Evolutionary conservation across 1,140 invertebrate genomes (phyloP).

Genomic region (Pinna nobilis): DNA sequence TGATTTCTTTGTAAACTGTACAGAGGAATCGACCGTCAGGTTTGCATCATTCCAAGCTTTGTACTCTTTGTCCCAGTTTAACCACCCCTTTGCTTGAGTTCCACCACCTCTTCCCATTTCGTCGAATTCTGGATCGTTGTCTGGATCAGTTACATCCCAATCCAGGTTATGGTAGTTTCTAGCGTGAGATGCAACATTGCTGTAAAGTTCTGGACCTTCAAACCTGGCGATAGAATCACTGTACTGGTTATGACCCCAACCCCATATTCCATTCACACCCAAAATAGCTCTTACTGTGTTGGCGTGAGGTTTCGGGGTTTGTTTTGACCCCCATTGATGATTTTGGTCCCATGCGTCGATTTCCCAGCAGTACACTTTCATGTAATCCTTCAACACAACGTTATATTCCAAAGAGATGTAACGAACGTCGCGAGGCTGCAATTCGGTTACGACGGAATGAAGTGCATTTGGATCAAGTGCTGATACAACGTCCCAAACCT

Average conservation of each 20-base stretch:
- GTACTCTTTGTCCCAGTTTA: conserved; percentile 63
- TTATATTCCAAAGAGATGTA: conserved; percentile 47
- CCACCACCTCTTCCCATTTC: conserved; percentile 51
- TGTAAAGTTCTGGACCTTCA: conserved; percentile 52
- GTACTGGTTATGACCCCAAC: conserved; percentile 53
- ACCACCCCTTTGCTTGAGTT: conserved; percentile 52
- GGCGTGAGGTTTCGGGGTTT: conserved; percentile 28
- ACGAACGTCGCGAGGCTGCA: conserved; percentile 6
- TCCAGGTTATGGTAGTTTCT: conserved; percentile 61
- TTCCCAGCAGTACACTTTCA: conserved; percentile 55
- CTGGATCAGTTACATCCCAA: conserved; percentile 57
- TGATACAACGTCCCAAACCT: conserved; percentile 26
- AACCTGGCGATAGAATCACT: conserved; percentile 28
- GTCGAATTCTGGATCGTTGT: conserved; percentile 45
- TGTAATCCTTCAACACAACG: conserved; percentile 32
- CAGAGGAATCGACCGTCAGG: conserved; percentile 48
- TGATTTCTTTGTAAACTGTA: conserved; percentile 53
- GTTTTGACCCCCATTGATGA: conserved; percentile 42
- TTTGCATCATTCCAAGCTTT: conserved; percentile 43
- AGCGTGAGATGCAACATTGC: conserved; percentile 49
- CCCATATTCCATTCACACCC: conserved; percentile 65
- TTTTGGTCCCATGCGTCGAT: conserved; percentile 54
- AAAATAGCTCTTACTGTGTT: conserved; percentile 43
- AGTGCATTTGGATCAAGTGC: conserved; percentile 51
- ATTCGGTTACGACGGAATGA: conserved; percentile 33